Evolutionary conservation across 64 coral and sea anemone species (phyloP), one percentile per base, ranked within the genome.

Genomic region (Trachythela sp.): DNA sequence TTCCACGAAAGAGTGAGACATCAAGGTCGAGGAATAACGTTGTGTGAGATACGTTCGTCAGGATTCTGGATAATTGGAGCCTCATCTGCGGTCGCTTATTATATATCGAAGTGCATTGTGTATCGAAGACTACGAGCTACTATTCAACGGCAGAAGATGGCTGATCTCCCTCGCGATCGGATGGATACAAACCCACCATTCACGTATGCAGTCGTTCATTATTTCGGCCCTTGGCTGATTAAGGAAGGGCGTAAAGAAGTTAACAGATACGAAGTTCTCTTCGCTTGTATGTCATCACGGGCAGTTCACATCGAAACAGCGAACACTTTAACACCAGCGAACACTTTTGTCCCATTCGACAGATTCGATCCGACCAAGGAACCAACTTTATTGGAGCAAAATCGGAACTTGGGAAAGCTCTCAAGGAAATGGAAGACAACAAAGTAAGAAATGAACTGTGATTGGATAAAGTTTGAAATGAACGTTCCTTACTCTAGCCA

Each of bases 401-500:
- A 17, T 29, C 26, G 8, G 59, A 88, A 40, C 45, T 88, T 31
- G 38, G 39, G 27, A 45, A 76, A 72, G 56, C 58, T 31, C n/a
- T 88, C 2, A 30, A 36, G n/a, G 60, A 70, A 58, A 41, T 88
- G 48, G 60, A 88, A 24, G 54, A 88, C 15, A 15, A 40, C 24
- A 36, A 39, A 32, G 45, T 88, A 30, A 88, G 40, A 30, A 33
- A 29, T 24, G 36, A 88, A 48, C 39, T 72, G 87, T 88, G 87
- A 88, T 36, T 88, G 56, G 58, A 40, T 88, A 14, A 20, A 18
- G n/a, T 88, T 88, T 18, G 67, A 48, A 13, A 43, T 88, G 33
- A 88, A 88, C 39, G 87, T 72, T 22, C 59, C 87, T n/a, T n/a
- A 64, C 18, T 54, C 87, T n/a, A 88, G 87, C 43, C 87, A 88